Evolutionary conservation across 2,797 vertebrate species (phyloP).

Genomic region (Aphelocoma californica): DNA sequence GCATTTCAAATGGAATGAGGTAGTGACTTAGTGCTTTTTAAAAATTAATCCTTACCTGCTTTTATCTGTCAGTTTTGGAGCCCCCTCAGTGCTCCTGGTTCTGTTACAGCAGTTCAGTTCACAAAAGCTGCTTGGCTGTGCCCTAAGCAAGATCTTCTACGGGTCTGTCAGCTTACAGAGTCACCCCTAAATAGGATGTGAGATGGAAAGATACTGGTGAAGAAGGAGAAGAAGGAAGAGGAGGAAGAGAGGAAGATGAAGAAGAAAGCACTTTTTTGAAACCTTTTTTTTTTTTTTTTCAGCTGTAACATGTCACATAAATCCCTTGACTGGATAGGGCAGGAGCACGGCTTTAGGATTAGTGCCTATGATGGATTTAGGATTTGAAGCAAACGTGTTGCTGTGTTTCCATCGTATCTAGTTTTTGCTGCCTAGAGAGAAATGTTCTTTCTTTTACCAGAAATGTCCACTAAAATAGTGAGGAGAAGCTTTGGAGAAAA

Average conservation of each 20-base stretch:
- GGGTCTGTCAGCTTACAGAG: background rate
- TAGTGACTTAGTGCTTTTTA: background rate
- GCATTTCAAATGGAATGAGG: background rate
- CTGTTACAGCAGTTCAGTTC: background rate
- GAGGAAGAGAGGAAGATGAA: background rate
- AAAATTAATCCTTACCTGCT: constrained; percentile 10
- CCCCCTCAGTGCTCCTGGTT: background rate
- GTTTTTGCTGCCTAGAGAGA: background rate
- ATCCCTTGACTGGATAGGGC: constrained; percentile 79
- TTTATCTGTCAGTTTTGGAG: background rate
- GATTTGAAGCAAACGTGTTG: constrained; percentile 73
- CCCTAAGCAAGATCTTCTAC: background rate
- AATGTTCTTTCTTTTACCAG: background rate
- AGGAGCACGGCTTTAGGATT: constrained; percentile 79
- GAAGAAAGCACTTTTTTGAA: background rate
- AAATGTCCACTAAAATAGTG: background rate
- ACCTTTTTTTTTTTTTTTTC: background rate
- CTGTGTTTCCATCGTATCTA: background rate
- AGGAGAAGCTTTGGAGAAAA: background rate
- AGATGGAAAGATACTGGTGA: background rate
- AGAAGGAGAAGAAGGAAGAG: background rate
- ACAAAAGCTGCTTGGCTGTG: background rate
- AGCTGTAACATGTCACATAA: constrained; percentile 76
- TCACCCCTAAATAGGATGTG: background rate
- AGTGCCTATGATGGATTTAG: constrained; percentile 83